phyloP scores from a whole-genome alignment of 2,888 invertebrate species.

The Pachymerium ferrugineum region DNA sequence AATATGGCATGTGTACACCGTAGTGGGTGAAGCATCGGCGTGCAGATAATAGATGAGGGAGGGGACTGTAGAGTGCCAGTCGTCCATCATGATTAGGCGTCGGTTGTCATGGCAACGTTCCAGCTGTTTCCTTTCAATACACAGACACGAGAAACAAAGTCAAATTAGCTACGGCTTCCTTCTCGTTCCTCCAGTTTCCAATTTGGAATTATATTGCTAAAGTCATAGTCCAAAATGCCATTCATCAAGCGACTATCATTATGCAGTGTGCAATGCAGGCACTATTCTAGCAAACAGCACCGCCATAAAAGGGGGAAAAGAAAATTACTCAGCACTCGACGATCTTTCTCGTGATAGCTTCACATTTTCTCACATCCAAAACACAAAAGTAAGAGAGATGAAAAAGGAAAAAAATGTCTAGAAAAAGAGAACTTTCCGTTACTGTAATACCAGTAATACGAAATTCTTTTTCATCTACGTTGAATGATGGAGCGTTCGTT shows the following conservation, averaged over 20 bases:
- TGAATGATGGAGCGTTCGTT: not conserved
- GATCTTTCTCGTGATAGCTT: not conserved
- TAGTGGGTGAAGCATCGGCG: not conserved
- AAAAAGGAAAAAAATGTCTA: not conserved
- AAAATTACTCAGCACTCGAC: slow-evolving; percentile 1
- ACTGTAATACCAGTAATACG: not conserved
- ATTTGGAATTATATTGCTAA: slow-evolving; percentile 18
- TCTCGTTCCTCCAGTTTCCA: not conserved
- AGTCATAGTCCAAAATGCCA: not conserved
- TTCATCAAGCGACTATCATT: slow-evolving; percentile 1
- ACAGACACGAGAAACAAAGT: slow-evolving; percentile 10
- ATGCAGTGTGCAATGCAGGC: not conserved
- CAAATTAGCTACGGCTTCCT: slow-evolving; percentile 21
- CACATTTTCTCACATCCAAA: not conserved
- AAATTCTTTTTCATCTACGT: not conserved
- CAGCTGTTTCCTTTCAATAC: slow-evolving; percentile 21
- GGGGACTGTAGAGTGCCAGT: not conserved
- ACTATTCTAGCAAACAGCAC: not conserved
- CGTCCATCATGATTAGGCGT: slow-evolving; percentile 14
- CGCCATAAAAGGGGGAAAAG: not conserved
- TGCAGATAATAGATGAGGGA: slow-evolving; percentile 17
- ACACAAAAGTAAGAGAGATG: not conserved
- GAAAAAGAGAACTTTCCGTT: not conserved
- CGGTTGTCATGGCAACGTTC: slow-evolving; percentile 21
- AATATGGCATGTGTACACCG: not conserved